Conservation (phyloP, 2,797 vertebrate genomes). For the Galaxias olidus region DNA sequence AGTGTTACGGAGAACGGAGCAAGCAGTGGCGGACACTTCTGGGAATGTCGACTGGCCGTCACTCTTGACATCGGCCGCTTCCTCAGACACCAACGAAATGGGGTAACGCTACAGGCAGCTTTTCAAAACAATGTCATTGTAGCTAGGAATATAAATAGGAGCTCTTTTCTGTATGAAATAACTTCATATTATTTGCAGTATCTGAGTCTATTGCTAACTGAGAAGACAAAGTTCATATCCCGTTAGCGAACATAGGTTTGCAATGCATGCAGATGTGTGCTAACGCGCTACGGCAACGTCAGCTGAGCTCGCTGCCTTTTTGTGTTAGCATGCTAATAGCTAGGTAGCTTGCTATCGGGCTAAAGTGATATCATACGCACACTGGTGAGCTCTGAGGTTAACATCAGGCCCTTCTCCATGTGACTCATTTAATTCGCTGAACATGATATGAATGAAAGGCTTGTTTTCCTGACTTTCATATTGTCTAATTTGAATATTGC, state of each 20-base stretch:
- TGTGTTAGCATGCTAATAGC: conserved; percentile 65
- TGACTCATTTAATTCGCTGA: no score
- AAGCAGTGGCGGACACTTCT: conserved; percentile 63
- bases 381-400: conserved; percentile 50
- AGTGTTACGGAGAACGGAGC: conserved; percentile 38
- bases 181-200: conserved; percentile 51
- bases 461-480: no score
- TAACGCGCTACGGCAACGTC: conserved; percentile 45
- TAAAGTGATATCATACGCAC: conserved; percentile 54
- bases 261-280: conserved; percentile 49
- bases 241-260: conserved; percentile 33
- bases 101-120: conserved; percentile 64
- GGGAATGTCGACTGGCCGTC: conserved; percentile 77
- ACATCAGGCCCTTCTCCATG: conserved; percentile 53
- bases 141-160: conserved; percentile 22
- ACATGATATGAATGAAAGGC: no score
- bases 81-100: conserved; percentile 63
- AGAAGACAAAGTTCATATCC: conserved; percentile 59
- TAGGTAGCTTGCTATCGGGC: conserved; percentile 58
- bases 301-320: conserved; percentile 19
- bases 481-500: no score
- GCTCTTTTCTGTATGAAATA: conserved; percentile 21
- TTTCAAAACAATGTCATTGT: conserved; percentile 46
- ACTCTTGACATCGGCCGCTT: conserved; percentile 79
- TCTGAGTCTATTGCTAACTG: conserved; percentile 34